Base-by-base conservation (phyloP, 2,797 vertebrate genomes). In the Pseudomugil gertrudae region DNA sequence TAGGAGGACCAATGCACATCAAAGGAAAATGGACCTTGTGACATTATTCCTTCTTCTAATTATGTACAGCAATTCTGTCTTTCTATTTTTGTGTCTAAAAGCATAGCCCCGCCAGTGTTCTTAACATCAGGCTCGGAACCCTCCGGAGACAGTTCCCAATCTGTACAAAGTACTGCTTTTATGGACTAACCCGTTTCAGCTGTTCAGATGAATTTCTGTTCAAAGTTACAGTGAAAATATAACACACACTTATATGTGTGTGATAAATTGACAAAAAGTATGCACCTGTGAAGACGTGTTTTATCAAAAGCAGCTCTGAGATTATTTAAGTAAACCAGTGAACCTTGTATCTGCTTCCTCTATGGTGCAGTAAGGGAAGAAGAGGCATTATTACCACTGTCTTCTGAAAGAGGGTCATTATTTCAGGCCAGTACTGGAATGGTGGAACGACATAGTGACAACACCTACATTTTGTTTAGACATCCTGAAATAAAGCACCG, bases 61-160 rank as follows among this genome's bases (percentile, higher is more conserved):
- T 72, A 83, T 91, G 85, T 90, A 91, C 87, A 90, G 87, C 24
- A 9, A 85, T 89, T 88, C 50, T 66, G 66, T 84, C 86, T 79
- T 86, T 89, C 69, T 84, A 83, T 88, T 86, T 89, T 82, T 89
- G 81, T 89, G 84, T 92, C 83, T 72, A 73, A 78, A 87, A 82
- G 87, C 87, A 81, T 35, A 47, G 29, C 55, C 84, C 64, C 81
- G 56, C 70, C 62, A 38, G 61, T 64, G 74, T 65, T 75, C 50
- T 80, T 63, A 66, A 57, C 70, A 57, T 29, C 72, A 72, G 64
- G 57, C 65, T 36, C 63, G 61, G 74, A 64, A 60, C 74, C 64
- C 50, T 62, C 48, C 48, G 70, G 68, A 65, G 70, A 63, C 36
- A 3, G 65, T 62, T 56, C 65, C 66, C 61, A 89, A 4, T 88